Percentiles rank a stretch among this genome's conserved stretches.
Evolutionary conservation across 1,140 invertebrate genomes (phyloP).

Genomic region (Hyphantria cunea): DNA sequence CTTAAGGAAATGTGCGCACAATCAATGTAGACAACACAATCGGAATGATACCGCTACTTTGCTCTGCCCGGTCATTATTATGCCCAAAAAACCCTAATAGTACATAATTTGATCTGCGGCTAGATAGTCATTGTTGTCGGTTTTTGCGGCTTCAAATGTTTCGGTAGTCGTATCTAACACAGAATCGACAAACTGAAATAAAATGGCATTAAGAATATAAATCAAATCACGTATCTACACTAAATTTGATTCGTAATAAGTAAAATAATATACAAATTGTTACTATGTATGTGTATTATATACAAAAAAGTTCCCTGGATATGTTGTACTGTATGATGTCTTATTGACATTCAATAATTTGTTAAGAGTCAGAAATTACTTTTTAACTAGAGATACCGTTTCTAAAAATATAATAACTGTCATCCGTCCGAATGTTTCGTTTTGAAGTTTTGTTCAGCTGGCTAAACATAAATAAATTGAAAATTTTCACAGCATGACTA

Average conservation of each 20-base stretch:
- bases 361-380: too few relatives aligned
- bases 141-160: conserved; percentile 57
- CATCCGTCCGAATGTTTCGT: too few relatives aligned
- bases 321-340: too few relatives aligned
- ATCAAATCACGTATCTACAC: conserved; percentile 76
- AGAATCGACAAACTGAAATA: conserved; percentile 42
- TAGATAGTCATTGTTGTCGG: conserved; percentile 50
- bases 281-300: too few relatives aligned
- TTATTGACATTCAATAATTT: too few relatives aligned
- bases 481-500: conserved; percentile 7
- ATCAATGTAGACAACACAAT: conserved; percentile 16
- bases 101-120: conserved; percentile 44
- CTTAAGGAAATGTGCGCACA: conserved; percentile 17
- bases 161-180: conserved; percentile 56
- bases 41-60: conserved; percentile 37
- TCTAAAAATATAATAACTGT: too few relatives aligned
- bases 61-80: conserved; percentile 36
- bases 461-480: conserved; percentile 18
- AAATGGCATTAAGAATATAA: conserved; percentile 55
- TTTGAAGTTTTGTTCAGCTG: too few relatives aligned
- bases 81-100: conserved; percentile 38
- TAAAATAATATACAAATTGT: too few relatives aligned
- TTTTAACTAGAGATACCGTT: too few relatives aligned
- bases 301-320: too few relatives aligned
- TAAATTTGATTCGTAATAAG: conserved; percentile 53